These are phyloP conservation scores for Drosophila nr. perissopoda DNA, from an alignment of 2,888 invertebrate species.

Conservation along the genomic window DNA sequence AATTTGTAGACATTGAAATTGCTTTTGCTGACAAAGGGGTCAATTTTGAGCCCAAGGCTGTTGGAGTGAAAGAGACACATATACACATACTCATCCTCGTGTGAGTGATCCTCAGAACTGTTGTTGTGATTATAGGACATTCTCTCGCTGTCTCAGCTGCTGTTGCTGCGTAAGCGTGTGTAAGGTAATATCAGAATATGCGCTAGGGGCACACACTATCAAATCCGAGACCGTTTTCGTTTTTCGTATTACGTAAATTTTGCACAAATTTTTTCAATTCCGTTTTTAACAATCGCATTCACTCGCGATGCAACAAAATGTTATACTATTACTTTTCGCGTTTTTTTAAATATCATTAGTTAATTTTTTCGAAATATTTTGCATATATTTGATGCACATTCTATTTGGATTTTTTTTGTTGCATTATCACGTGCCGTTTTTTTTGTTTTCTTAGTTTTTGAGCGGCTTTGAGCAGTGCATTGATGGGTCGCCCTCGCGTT, in stretches of 20 bases:
- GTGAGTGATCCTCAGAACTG: constrained; percentile 65
- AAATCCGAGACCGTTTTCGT: neutral
- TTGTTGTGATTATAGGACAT: constrained; percentile 72
- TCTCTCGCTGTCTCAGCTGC: constrained; percentile 20
- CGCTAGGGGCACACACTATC: constrained; percentile 24
- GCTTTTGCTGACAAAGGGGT: constrained; percentile 1
- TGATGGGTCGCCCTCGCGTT: constrained; percentile 65
- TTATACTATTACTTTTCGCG: neutral
- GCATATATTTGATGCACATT: neutral
- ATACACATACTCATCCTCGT: constrained; percentile 70
- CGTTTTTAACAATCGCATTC: constrained; percentile 10
- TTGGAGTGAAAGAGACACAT: neutral
- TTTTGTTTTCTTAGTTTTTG: constrained; percentile 9
- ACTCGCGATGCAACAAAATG: constrained; percentile 5
- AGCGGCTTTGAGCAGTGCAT: constrained; percentile 45
- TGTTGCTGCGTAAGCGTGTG: neutral
- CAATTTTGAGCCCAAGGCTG: constrained; percentile 5
- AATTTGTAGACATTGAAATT: constrained; percentile 29
- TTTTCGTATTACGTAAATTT: constrained; percentile 59
- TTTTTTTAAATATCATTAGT: neutral
- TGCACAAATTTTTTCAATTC: constrained; percentile 4
- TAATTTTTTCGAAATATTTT: constrained; percentile 1
- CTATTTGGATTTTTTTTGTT: neutral
- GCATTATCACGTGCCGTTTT: constrained; percentile 58
- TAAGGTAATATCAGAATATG: constrained; percentile 30